Conservation (phyloP, 2,113 vertebrate genomes). For the Pogona vitticeps region DNA sequence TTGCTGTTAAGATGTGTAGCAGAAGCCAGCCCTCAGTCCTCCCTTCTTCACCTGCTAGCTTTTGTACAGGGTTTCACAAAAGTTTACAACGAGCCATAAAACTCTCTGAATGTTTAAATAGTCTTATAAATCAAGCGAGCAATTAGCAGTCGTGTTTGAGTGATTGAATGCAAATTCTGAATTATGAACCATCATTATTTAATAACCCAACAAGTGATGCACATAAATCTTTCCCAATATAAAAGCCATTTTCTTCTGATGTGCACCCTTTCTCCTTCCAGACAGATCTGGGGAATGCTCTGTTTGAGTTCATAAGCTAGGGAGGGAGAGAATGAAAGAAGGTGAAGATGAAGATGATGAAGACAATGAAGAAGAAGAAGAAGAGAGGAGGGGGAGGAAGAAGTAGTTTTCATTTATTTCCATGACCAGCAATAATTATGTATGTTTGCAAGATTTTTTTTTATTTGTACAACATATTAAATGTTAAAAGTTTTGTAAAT, state of each 20-base stretch:
- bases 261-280: neutral
- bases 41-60: constrained; percentile 44
- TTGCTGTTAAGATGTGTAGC: neutral
- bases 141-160: constrained; percentile 64
- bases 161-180: constrained; percentile 61
- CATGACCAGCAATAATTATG: constrained; percentile 42
- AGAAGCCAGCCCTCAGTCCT: neutral
- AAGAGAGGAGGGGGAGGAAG: too few species aligned
- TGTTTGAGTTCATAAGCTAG: constrained; percentile 41
- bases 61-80: constrained; percentile 49
- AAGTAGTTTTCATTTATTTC: constrained; percentile 42
- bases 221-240: constrained; percentile 64
- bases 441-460: constrained; percentile 37
- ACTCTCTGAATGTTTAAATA: constrained; percentile 44
- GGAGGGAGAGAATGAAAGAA: too few species aligned
- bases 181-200: constrained; percentile 67
- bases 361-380: too few species aligned
- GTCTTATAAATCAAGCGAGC: constrained; percentile 59
- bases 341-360: too few species aligned
- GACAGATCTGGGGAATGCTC: constrained; percentile 18
- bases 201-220: constrained; percentile 61
- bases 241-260: constrained; percentile 51
- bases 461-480: neutral
- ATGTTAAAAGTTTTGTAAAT: neutral
- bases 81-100: constrained; percentile 44